phyloP scores from a whole-genome alignment of 2,113 vertebrate genomes.

The Spea bombifrons region DNA sequence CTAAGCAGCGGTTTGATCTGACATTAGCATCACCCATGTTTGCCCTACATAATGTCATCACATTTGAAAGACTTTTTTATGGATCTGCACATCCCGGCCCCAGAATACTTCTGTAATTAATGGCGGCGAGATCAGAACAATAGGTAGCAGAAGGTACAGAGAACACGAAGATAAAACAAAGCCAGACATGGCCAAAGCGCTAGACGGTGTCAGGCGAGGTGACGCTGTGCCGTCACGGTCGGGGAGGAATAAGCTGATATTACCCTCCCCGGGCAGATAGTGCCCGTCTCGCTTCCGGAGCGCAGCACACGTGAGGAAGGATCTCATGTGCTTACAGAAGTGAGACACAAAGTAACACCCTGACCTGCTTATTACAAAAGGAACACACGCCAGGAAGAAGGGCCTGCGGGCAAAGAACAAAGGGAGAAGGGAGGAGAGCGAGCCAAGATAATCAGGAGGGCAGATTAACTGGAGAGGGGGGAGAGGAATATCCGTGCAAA shows the following conservation, averaged over 20 bases:
- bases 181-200: background rate
- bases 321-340: slow-evolving; percentile 24
- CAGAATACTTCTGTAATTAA: too few relatives aligned
- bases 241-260: background rate
- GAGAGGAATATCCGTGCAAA: slow-evolving; percentile 60
- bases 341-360: slow-evolving; percentile 37
- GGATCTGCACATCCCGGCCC: too few relatives aligned
- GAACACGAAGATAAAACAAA: background rate
- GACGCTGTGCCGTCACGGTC: background rate
- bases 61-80: too few relatives aligned
- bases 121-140: background rate
- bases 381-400: slow-evolving; percentile 63
- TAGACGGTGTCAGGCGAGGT: background rate
- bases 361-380: slow-evolving; percentile 40
- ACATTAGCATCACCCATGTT: too few relatives aligned
- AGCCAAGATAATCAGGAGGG: background rate
- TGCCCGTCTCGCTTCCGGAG: background rate
- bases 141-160: background rate
- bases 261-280: background rate
- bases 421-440: background rate
- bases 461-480: slow-evolving; percentile 72
- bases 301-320: slow-evolving; percentile 30
- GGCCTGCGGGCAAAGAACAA: slow-evolving; percentile 57
- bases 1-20: too few relatives aligned
- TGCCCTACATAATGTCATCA: too few relatives aligned